Evolutionary conservation across 2,888 invertebrate species (phyloP), one percentile per base, ranked within the genome.

Genomic region (Brachypalpus laphriformis): DNA sequence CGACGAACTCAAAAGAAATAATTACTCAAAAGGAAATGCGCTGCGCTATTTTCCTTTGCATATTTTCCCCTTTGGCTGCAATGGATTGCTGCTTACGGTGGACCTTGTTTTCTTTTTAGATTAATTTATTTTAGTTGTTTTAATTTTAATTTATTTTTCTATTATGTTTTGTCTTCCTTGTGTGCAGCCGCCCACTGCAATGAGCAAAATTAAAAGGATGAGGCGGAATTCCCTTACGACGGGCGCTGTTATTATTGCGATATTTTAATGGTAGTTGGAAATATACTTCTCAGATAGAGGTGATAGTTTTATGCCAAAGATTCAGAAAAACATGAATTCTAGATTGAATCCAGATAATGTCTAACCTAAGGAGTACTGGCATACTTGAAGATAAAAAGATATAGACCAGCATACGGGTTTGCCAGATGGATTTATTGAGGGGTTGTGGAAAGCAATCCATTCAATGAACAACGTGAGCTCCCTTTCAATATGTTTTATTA

Each of bases 21-120:
- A 85, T 85, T 85, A 85, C 81, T 85, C 85, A 85, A 85, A 85
- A 81, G 75, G 66, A 85, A 81, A 75, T 81, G 56, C 81, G 65
- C 81, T 81, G 85, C 81, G 54, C n/a, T n/a, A n/a, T n/a, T n/a
- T n/a, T n/a, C n/a, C n/a, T n/a, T n/a, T n/a, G 25, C 25, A 5
- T 59, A 66, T 14, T 81, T 65, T 81, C 56, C 66, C 66, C 76
- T 81, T 71, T 56, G 51, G 83, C 25, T 81, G 83, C 83, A 80
- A 31, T 74, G 82, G 31, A 20, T 25, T 74, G 71, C 49, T 57
- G 57, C 57, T 81, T 71, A 71, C 45, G 65, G 20, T 65, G 70
- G 75, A 80, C 70, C 34, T 70, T 81, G 56, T 65, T 77, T 82
- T 66, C 22, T 42, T 65, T 49, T 56, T 74, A 16, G 34, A 77